Conservation (phyloP, 2,113 vertebrate genomes). For the Coreoperca whiteheadi region DNA sequence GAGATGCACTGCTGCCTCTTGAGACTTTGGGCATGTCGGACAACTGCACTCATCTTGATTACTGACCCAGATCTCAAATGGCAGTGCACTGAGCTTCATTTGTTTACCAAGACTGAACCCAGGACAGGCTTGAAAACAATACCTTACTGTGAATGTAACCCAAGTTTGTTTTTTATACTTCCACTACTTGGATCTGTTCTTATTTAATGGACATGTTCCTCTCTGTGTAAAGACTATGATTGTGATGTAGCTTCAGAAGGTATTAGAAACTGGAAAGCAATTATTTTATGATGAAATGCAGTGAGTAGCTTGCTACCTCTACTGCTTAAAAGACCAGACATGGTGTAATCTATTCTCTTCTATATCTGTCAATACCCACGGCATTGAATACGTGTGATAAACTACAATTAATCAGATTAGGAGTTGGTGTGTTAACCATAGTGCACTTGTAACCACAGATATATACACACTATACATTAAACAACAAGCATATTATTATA, state of each 20-base stretch:
- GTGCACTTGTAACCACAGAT: conserved; percentile 12
- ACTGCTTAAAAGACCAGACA: conserved; percentile 8
- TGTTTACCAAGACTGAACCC: conserved; percentile 19
- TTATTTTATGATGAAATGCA: not conserved
- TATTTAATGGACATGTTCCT: conserved; percentile 19
- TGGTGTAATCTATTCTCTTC: conserved; percentile 5
- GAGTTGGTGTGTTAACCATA: conserved; percentile 23
- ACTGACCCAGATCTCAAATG: conserved; percentile 26
- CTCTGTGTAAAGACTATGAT: conserved; percentile 28
- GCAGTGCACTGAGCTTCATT: conserved; percentile 10
- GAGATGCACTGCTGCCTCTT: not conserved
- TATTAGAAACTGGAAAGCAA: conserved; percentile 9
- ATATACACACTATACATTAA: not conserved
- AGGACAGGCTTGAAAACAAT: conserved; percentile 15
- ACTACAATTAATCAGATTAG: conserved; percentile 26
- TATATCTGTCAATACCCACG: not conserved
- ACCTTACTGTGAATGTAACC: conserved; percentile 46
- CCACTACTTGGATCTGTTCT: conserved; percentile 6
- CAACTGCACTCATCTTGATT: conserved; percentile 12
- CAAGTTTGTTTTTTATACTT: conserved; percentile 27
- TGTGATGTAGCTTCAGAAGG: conserved; percentile 32
- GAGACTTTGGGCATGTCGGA: not conserved
- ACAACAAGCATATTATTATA: conserved; percentile 5
- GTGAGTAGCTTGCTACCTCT: conserved; percentile 7
- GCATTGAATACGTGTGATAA: not conserved